Evolutionary conservation across 2,888 invertebrate genomes (phyloP).

Genomic region (Lordiphosa andalusiaca): DNA sequence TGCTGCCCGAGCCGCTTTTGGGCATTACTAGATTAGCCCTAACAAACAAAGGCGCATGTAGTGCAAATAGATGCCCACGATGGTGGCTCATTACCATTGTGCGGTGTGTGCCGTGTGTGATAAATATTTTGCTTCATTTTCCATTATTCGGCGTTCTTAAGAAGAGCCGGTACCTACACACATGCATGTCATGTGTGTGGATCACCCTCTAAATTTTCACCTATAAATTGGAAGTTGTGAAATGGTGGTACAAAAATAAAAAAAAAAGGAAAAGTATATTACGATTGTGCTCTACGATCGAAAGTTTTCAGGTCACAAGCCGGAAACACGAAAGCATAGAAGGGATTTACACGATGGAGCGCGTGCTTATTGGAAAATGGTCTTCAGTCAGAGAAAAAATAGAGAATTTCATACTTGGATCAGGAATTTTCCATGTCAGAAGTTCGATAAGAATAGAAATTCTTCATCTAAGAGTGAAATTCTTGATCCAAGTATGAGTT

Average conservation of each 20-base stretch:
- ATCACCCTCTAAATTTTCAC: background rate
- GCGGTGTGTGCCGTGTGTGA: slow-evolving; percentile 65
- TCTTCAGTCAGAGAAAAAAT: too few species aligned
- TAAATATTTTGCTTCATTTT: slow-evolving; percentile 73
- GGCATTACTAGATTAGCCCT: slow-evolving; percentile 74
- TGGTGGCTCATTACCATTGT: slow-evolving; percentile 75
- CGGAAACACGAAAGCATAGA: too few species aligned
- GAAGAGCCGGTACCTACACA: background rate
- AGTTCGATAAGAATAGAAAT: too few species aligned
- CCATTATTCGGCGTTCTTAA: slow-evolving; percentile 32
- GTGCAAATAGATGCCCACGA: slow-evolving; percentile 36
- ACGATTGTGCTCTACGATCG: too few species aligned
- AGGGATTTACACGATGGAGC: too few species aligned
- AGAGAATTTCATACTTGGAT: too few species aligned
- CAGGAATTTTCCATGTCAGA: too few species aligned
- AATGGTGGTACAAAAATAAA: too few species aligned
- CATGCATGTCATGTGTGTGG: background rate
- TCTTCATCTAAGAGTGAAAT: too few species aligned
- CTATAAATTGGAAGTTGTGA: background rate
- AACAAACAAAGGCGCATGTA: slow-evolving; percentile 47
- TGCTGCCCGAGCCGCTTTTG: slow-evolving; percentile 66
- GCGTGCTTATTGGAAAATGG: too few species aligned
- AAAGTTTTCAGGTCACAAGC: too few species aligned
- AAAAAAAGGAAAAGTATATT: background rate
- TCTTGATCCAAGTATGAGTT: too few species aligned